phyloP scores from a whole-genome alignment of 2,888 invertebrate genomes.

The Carterocephalus palaemon region DNA sequence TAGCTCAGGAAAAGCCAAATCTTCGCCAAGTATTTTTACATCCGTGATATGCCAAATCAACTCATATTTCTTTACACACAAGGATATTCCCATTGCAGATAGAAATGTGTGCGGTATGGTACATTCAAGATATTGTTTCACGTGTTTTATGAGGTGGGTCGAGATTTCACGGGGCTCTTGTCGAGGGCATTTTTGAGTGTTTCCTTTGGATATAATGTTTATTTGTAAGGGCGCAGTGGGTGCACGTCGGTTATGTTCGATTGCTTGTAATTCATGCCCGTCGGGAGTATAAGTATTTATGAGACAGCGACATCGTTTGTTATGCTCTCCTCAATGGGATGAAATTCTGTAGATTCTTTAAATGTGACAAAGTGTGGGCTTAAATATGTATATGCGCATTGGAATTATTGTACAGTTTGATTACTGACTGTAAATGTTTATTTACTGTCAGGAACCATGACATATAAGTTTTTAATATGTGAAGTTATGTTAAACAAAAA shows the following conservation, averaged over 20 bases:
- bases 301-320: conserved; percentile 44
- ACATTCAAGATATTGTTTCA: conserved; percentile 71
- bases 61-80: conserved; percentile 33
- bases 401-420: too few relatives aligned
- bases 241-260: conserved; percentile 49
- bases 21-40: conserved; percentile 37
- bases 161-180: conserved; percentile 66
- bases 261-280: conserved; percentile 51
- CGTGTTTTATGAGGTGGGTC: conserved; percentile 76
- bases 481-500: too few relatives aligned
- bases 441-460: too few relatives aligned
- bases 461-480: too few relatives aligned
- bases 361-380: too few relatives aligned
- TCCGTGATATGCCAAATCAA: conserved; percentile 28
- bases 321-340: conserved; percentile 27
- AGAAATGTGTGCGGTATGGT: conserved; percentile 29
- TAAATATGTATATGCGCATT: too few relatives aligned
- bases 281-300: conserved; percentile 48
- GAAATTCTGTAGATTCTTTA: too few relatives aligned
- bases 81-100: conserved; percentile 7
- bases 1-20: conserved; percentile 68
- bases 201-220: conserved; percentile 53
- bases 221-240: conserved; percentile 44
- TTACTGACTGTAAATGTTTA: too few relatives aligned
- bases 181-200: conserved; percentile 63